Percentiles rank a stretch among this genome's conserved stretches.
Evolutionary conservation across 1,140 invertebrate genomes (phyloP).

Genomic region (Euschistus heros): DNA sequence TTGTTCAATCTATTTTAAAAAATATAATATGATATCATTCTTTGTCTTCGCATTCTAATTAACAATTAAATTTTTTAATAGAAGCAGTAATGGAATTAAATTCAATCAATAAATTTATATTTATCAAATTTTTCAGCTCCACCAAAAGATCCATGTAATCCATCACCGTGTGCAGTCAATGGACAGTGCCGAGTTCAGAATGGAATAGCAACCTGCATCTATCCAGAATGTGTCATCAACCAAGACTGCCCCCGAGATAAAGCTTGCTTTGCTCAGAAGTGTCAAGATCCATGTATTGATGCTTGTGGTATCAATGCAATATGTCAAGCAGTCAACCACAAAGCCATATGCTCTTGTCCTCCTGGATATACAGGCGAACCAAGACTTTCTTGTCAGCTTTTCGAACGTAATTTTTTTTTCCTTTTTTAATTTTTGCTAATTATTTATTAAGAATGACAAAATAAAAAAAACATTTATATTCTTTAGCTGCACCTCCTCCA

Average conservation of each 20-base stretch:
- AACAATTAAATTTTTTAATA: too few relatives aligned
- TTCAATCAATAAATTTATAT: too few relatives aligned
- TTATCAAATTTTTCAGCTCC: constrained; percentile 20
- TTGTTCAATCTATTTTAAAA: too few relatives aligned
- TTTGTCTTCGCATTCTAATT: too few relatives aligned
- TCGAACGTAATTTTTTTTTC: constrained; percentile 17
- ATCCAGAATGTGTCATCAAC: constrained; percentile 77
- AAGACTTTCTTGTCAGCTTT: constrained; percentile 53
- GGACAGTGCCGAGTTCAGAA: constrained; percentile 65
- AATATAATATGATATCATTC: too few relatives aligned
- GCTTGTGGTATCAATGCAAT: constrained; percentile 76
- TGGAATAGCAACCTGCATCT: constrained; percentile 57
- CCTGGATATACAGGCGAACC: constrained; percentile 67
- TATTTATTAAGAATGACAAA: not conserved
- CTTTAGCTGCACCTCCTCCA: constrained; percentile 17
- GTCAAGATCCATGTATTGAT: constrained; percentile 66
- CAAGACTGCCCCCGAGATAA: constrained; percentile 69
- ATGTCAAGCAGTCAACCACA: constrained; percentile 70
- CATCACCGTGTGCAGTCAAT: constrained; percentile 66
- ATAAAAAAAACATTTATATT: not conserved
- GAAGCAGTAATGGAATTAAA: too few relatives aligned
- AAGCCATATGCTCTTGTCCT: constrained; percentile 69
- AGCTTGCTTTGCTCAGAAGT: constrained; percentile 69
- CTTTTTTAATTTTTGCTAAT: not conserved
- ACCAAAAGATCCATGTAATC: constrained; percentile 58